Evolutionary conservation across 2,888 invertebrate species (phyloP).

Genomic region (Asteroscopus sphinx): DNA sequence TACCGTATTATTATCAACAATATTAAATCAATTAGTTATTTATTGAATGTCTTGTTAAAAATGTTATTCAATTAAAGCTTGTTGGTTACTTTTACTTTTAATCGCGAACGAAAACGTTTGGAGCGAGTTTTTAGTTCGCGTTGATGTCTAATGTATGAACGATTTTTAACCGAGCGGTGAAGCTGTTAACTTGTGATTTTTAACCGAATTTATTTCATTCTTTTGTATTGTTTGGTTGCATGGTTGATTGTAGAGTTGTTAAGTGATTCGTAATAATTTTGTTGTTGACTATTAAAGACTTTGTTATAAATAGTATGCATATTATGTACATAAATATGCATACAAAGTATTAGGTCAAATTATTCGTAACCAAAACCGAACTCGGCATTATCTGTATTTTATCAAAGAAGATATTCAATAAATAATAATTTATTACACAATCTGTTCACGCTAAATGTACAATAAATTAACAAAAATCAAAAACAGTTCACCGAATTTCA

Average conservation of each 20-base stretch:
- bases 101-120: background rate
- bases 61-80: background rate
- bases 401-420: background rate
- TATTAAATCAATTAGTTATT: background rate
- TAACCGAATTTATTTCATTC: background rate
- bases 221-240: no score
- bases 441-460: constrained; percentile 33
- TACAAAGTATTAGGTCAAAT: no score
- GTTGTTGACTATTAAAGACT: no score
- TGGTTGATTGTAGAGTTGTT: no score
- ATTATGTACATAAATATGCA: no score
- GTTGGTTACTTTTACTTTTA: constrained; percentile 12
- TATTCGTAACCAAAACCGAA: no score
- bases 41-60: background rate
- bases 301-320: no score
- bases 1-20: background rate
- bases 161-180: background rate
- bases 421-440: constrained; percentile 13
- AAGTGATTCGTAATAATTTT: no score
- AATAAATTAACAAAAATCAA: constrained; percentile 43
- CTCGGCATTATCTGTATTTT: no score
- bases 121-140: constrained; percentile 53
- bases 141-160: constrained; percentile 78
- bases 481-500: constrained; percentile 34
- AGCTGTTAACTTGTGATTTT: background rate